Evolutionary conservation across 2,113 vertebrate genomes (phyloP).

Genomic region (Anarhynchus alexandrinus): DNA sequence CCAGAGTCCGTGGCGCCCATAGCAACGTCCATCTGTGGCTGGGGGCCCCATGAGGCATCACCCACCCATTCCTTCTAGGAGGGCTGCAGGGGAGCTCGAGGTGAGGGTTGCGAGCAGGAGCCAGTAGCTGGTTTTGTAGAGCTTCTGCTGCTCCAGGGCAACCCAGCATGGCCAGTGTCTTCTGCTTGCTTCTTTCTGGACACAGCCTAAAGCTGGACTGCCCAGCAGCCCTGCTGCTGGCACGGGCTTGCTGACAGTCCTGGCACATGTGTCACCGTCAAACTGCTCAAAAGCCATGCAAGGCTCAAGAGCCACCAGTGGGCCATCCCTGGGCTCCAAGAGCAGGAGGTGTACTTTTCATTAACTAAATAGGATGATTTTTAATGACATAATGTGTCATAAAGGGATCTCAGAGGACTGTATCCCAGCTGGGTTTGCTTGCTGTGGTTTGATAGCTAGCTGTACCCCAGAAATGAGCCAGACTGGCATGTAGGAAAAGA

Average conservation of each 20-base stretch:
- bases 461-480: background rate
- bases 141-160: background rate
- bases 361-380: background rate
- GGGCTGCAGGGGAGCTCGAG: rapidly evolving
- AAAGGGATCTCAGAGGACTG: background rate
- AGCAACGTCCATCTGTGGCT: background rate
- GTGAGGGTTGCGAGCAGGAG: background rate
- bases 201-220: background rate
- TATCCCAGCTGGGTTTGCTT: background rate
- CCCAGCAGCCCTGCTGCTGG: background rate
- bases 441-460: background rate
- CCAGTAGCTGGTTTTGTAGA: background rate
- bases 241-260: background rate
- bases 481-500: background rate
- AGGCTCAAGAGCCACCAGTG: background rate
- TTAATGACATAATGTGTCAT: background rate
- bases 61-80: background rate
- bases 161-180: background rate
- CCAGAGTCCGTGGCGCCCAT: background rate
- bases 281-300: background rate
- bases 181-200: background rate
- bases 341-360: background rate
- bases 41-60: background rate
- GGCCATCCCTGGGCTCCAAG: background rate
- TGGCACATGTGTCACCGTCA: background rate